Evolutionary conservation across 2,113 vertebrate species (phyloP).

Genomic region (Rhynchopsitta pachyrhyncha): DNA sequence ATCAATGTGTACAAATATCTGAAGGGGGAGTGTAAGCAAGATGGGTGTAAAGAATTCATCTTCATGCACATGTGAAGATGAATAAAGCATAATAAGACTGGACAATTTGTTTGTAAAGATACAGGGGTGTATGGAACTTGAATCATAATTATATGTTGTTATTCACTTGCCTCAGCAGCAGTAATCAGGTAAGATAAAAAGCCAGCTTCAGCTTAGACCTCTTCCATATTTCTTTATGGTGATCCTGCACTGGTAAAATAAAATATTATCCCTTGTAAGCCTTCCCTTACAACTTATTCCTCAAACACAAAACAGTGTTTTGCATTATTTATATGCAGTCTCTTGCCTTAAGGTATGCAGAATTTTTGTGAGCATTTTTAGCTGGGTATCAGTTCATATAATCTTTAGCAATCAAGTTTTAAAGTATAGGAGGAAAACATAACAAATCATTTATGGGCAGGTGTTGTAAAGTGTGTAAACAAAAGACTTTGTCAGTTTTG

Average conservation of each 20-base stretch:
- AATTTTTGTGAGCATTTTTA: neutral
- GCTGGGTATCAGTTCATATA: neutral
- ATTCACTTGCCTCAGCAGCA: neutral
- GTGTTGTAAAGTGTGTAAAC: neutral
- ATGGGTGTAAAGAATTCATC: fast-evolving
- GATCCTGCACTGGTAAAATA: neutral
- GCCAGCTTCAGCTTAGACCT: neutral
- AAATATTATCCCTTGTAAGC: neutral
- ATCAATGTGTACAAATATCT: neutral
- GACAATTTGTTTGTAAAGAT: neutral
- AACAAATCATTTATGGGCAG: neutral
- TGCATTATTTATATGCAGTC: neutral
- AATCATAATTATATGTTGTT: neutral
- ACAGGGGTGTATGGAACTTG: neutral
- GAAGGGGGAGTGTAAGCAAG: neutral
- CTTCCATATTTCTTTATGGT: neutral
- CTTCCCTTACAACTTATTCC: neutral
- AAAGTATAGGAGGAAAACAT: neutral
- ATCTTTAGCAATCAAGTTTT: neutral
- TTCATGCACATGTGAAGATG: neutral
- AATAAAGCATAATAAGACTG: neutral
- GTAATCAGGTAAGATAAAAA: neutral
- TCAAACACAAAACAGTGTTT: neutral
- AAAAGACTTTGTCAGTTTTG: neutral
- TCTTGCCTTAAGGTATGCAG: neutral